phyloP scores from a whole-genome alignment of 1,140 invertebrate species.

The Pinna nobilis region DNA sequence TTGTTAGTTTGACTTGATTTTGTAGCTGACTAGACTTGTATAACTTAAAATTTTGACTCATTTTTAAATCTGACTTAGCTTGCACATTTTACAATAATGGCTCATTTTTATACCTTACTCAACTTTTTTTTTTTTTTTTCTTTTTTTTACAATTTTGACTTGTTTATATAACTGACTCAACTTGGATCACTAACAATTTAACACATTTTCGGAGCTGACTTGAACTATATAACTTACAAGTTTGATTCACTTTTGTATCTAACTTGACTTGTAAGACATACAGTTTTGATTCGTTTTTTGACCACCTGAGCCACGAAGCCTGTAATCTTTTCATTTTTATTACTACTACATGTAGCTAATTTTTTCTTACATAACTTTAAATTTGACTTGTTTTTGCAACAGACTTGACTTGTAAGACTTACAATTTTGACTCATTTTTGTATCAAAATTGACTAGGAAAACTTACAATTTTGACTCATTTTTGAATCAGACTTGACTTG shows the following conservation, averaged over 20 bases:
- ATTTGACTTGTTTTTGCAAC: not conserved
- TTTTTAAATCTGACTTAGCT: too few relatives aligned
- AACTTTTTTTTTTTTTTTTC: not conserved
- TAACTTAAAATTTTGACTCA: too few relatives aligned
- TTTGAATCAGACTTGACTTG: too few relatives aligned
- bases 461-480: constrained; percentile 74
- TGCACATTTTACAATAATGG: too few relatives aligned
- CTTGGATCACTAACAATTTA: not conserved
- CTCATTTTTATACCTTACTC: too few relatives aligned
- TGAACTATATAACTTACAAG: not conserved
- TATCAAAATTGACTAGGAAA: not conserved
- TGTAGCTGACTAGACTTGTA: too few relatives aligned
- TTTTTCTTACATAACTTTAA: not conserved
- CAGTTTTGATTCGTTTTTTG: not conserved
- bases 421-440: not conserved
- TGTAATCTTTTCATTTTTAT: too few relatives aligned
- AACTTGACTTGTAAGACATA: not conserved
- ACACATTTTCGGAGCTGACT: not conserved
- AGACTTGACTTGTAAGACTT: not conserved
- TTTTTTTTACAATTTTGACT: not conserved
- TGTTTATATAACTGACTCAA: not conserved
- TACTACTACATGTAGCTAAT: too few relatives aligned
- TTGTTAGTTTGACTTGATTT: not conserved
- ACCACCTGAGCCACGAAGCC: too few relatives aligned
- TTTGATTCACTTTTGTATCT: not conserved